Evolutionary conservation across 2,797 vertebrate genomes (phyloP).

Genomic region (Rhyacichthys aspro): DNA sequence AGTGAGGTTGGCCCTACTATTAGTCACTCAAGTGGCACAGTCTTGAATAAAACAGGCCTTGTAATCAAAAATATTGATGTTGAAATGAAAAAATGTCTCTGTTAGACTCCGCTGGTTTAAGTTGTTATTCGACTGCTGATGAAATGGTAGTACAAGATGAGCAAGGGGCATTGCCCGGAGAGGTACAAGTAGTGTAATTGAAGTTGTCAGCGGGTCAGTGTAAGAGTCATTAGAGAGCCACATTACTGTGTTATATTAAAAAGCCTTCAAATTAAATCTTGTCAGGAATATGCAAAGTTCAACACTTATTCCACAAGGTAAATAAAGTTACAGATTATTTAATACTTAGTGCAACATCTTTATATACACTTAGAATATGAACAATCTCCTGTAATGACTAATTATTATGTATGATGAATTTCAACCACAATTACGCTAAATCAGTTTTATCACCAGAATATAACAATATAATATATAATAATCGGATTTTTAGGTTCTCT

Average conservation of each 20-base stretch:
- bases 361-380: too few relatives aligned
- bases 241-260: slow-evolving; percentile 35
- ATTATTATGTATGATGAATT: too few relatives aligned
- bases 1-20: too few relatives aligned
- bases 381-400: too few relatives aligned
- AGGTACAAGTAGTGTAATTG: slow-evolving; percentile 55
- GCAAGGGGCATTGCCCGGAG: slow-evolving; percentile 19
- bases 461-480: too few relatives aligned
- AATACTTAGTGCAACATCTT: too few relatives aligned
- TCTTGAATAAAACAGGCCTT: too few relatives aligned
- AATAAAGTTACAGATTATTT: not conserved
- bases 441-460: too few relatives aligned
- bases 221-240: slow-evolving; percentile 41
- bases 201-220: slow-evolving; percentile 60
- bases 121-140: slow-evolving; percentile 53
- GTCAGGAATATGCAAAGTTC: slow-evolving; percentile 21
- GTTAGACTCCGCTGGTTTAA: slow-evolving; percentile 20
- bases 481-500: too few relatives aligned
- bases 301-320: slow-evolving; percentile 1
- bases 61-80: slow-evolving; percentile 46
- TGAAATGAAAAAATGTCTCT: slow-evolving; percentile 38
- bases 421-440: too few relatives aligned
- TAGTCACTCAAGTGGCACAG: too few relatives aligned
- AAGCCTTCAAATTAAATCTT: slow-evolving; percentile 21
- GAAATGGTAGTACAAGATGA: slow-evolving; percentile 33